Evolutionary conservation across 2,113 vertebrate genomes (phyloP).

Genomic region (Pyrgilauda ruficollis): DNA sequence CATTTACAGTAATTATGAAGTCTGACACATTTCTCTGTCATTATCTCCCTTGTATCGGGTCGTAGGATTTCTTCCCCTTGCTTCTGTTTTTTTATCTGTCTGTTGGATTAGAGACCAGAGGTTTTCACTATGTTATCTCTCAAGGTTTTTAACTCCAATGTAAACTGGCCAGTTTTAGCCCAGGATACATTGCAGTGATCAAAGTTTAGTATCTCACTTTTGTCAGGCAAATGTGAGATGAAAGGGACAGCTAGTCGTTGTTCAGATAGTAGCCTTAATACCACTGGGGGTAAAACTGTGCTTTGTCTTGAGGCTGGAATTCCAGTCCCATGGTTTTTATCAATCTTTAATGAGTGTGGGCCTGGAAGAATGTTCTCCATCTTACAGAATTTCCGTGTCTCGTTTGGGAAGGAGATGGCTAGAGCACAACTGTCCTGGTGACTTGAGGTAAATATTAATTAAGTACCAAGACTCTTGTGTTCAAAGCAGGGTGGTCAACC

Average conservation of each 20-base stretch:
- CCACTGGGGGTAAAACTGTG: neutral
- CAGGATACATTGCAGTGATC: neutral
- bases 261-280: neutral
- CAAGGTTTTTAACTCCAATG: neutral
- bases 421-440: neutral
- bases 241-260: neutral
- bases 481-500: neutral
- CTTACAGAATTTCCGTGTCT: neutral
- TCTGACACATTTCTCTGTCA: conserved; percentile 6
- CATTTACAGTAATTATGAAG: conserved; percentile 40
- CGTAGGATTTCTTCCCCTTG: neutral
- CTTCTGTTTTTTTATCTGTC: neutral
- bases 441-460: neutral
- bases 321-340: neutral
- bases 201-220: neutral
- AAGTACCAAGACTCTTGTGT: neutral
- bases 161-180: neutral
- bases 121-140: neutral
- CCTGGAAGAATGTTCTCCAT: neutral
- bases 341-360: neutral
- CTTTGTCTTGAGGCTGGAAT: neutral
- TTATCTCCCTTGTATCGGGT: neutral
- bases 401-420: neutral
- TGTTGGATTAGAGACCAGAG: neutral
- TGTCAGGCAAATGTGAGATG: neutral